These are phyloP conservation scores for Sebastes iracundus DNA, from an alignment of 2,797 vertebrate genomes.

Conservation along the genomic window DNA sequence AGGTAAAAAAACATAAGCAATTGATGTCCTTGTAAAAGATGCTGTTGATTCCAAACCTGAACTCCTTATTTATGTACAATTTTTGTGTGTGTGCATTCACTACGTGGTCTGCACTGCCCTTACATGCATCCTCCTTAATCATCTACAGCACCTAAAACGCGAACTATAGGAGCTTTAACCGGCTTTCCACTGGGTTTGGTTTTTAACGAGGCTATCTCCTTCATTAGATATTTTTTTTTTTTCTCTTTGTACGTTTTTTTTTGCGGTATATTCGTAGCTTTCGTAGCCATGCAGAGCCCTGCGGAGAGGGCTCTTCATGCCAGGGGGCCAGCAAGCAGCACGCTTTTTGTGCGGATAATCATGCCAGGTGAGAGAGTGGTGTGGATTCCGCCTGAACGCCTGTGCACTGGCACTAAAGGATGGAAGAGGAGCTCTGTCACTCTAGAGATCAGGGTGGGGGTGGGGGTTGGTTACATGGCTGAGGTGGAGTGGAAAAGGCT, in stretches of 20 bases:
- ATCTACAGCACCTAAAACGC: conserved; percentile 53
- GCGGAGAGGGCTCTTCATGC: conserved; percentile 90
- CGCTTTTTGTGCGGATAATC: conserved; percentile 81
- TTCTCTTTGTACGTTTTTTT: conserved; percentile 52
- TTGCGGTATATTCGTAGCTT: conserved; percentile 78
- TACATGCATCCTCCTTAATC: conserved; percentile 64
- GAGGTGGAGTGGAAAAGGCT: conserved; percentile 74
- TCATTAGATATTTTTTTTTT: conserved; percentile 36
- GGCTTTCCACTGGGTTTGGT: conserved; percentile 56
- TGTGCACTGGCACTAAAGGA: conserved; percentile 87
- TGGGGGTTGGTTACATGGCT: conserved; percentile 47
- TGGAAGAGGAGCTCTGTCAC: conserved; percentile 84
- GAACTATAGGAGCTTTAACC: conserved; percentile 46
- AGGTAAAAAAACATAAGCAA: conserved; percentile 73
- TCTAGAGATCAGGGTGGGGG: conserved; percentile 64
- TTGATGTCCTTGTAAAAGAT: conserved; percentile 83
- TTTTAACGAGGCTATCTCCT: conserved; percentile 69
- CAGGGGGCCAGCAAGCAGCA: conserved; percentile 82
- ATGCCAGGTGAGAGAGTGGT: conserved; percentile 88
- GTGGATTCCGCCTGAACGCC: conserved; percentile 80
- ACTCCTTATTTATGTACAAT: conserved; percentile 75
- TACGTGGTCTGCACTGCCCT: conserved; percentile 63
- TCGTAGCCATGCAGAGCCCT: conserved; percentile 93
- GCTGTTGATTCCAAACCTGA: conserved; percentile 79
- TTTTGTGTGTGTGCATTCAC: conserved; percentile 53